Evolutionary conservation across 2,888 invertebrate genomes (phyloP).

Genomic region (Epsilonema sp.): DNA sequence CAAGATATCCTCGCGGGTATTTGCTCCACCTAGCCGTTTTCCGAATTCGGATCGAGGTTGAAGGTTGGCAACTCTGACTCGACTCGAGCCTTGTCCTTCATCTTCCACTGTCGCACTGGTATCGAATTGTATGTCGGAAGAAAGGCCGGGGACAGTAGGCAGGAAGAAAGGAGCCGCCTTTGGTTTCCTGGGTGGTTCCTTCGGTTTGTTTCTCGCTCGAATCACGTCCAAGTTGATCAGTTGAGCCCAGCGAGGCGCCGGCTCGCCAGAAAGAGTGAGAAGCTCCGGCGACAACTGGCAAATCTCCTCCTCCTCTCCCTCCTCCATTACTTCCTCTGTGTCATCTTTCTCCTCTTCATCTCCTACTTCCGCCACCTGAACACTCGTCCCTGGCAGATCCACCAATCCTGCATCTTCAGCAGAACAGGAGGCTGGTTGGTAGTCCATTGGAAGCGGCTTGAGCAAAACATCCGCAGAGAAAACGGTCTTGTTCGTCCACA

Average conservation of each 20-base stretch:
- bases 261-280: slow-evolving; percentile 60
- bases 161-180: slow-evolving; percentile 87
- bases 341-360: slow-evolving; percentile 12
- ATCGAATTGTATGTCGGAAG: slow-evolving; percentile 9
- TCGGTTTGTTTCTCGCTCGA: slow-evolving; percentile 53
- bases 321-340: slow-evolving; percentile 15
- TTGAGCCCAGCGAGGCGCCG: slow-evolving; percentile 76
- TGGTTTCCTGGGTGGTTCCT: slow-evolving; percentile 54
- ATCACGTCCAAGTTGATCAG: slow-evolving; percentile 64
- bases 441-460: slow-evolving; percentile 42
- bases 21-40: background rate
- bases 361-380: slow-evolving; percentile 15
- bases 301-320: slow-evolving; percentile 38
- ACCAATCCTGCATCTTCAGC: no score
- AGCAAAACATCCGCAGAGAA: slow-evolving; percentile 55
- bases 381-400: slow-evolving; percentile 23
- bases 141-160: slow-evolving; percentile 59
- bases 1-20: no score
- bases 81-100: background rate
- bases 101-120: background rate
- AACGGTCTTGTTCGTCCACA: slow-evolving; percentile 77
- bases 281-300: slow-evolving; percentile 35
- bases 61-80: no score
- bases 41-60: slow-evolving; percentile 5
- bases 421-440: no score